These are phyloP conservation scores for Microchirus variegatus DNA, from an alignment of 2,797 vertebrate species.

Conservation along the genomic window DNA sequence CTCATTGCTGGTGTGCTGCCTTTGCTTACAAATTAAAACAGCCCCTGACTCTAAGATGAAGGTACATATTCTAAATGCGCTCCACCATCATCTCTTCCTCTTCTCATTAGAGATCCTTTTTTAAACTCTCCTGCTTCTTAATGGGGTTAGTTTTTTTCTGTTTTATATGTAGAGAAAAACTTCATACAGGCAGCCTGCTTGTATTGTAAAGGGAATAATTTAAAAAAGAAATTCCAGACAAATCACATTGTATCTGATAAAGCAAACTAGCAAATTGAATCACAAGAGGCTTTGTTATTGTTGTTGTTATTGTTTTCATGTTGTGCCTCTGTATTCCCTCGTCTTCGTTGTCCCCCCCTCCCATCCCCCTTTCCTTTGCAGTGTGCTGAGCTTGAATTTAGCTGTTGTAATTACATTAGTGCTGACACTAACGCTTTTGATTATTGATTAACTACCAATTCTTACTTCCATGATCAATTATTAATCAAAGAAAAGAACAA, in stretches of 20 bases:
- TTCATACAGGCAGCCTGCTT: constrained; percentile 53
- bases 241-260: constrained; percentile 81
- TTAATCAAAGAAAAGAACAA: too few relatives aligned
- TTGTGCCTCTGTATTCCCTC: constrained; percentile 38
- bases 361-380: neutral
- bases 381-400: constrained; percentile 53
- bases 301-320: constrained; percentile 38
- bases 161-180: constrained; percentile 15
- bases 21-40: constrained; percentile 84
- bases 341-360: constrained; percentile 4
- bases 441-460: too few relatives aligned
- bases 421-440: constrained; percentile 1
- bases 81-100: constrained; percentile 67
- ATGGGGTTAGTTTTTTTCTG: neutral
- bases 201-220: constrained; percentile 71
- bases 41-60: constrained; percentile 81
- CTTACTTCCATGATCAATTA: too few relatives aligned
- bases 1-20: constrained; percentile 88
- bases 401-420: constrained; percentile 70
- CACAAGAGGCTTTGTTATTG: constrained; percentile 68
- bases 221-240: constrained; percentile 73
- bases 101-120: constrained; percentile 75
- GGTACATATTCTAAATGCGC: constrained; percentile 77
- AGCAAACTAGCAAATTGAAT: constrained; percentile 68
- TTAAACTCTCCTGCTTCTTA: constrained; percentile 65